phyloP scores from a whole-genome alignment of 2,113 vertebrate species.

The Talpa occidentalis region DNA sequence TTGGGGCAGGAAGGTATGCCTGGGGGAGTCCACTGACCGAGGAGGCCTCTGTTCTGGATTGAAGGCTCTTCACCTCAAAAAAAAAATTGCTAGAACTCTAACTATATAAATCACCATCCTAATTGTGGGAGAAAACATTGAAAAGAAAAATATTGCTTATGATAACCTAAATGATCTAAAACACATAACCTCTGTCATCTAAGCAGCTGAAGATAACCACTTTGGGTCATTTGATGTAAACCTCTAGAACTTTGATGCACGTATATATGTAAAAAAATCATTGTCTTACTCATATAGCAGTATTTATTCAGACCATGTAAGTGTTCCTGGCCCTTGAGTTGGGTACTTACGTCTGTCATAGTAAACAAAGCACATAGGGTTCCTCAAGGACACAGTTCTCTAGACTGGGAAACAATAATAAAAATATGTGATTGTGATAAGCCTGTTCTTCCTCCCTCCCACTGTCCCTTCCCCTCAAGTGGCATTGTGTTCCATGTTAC shows the following conservation, averaged over 20 bases:
- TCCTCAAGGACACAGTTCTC: slow-evolving; percentile 7
- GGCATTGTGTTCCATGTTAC: neutral
- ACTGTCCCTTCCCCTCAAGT: neutral
- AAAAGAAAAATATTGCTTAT: neutral
- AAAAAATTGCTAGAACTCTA: neutral
- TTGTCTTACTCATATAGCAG: neutral
- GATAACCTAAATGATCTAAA: neutral
- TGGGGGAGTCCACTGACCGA: neutral
- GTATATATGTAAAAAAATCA: neutral
- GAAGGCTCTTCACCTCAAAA: neutral
- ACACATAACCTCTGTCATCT: neutral
- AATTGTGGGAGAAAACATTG: neutral
- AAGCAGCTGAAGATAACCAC: neutral
- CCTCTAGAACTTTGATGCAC: neutral
- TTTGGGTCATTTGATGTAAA: neutral
- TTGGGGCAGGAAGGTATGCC: neutral
- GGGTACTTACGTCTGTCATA: neutral
- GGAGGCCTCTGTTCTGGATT: neutral
- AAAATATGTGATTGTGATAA: neutral
- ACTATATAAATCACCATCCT: neutral
- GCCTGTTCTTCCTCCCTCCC: no score
- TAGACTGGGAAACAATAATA: neutral
- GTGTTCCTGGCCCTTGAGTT: neutral
- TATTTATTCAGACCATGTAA: neutral
- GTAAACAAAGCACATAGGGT: neutral